Base-by-base conservation (phyloP, 2,797 vertebrate genomes). In the Lepus townsendii region DNA sequence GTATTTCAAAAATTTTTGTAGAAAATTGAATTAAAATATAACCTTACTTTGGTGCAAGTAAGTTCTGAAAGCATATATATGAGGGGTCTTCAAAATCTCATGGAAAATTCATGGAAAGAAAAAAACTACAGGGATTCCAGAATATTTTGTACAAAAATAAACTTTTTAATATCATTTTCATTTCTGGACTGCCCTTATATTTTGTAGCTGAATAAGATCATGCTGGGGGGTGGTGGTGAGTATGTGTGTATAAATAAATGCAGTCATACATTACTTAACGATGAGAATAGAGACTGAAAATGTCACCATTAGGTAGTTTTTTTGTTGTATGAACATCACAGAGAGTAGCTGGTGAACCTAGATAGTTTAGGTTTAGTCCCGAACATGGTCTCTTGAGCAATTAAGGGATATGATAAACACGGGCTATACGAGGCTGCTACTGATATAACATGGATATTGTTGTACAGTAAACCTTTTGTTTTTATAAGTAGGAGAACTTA, bases 141-240 rank as follows among this genome's bases (percentile, higher is more conserved):
- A 47, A 47, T 47, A 47, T 47, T 47, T 47, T 47, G 42, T 47
- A 47, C 42, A 8, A 8, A 47, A 47, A 47, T 47, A 47, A 47
- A 47, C 42, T 47, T 47, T 47, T 47, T 9, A 47, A 7, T 47
- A 47, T 47, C 42, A 47, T 47, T 47, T 42, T 47, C 42, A 47
- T 47, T 47, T 47, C 42, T 47, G 42, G 42, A 47, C 42, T 47
- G 42, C 42, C 42, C 42, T 47, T 47, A 47, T 88, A 66, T 83
- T 90, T 80, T 93, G 20, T 77, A 82, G 42, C 35, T 84, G 12
- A n/a, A 66, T 78, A 77, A 84, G 50, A 90, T 42, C 8, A 47
- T 62, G 2, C 3, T 80, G 5, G 12, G 11, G 50, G 54, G 17
- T 35, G 35, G 35, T 35, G 38, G 26, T 20, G 38, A 63, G 11